Evolutionary conservation across 2,113 vertebrate genomes (phyloP), one percentile per base, ranked within the genome.

Genomic region (Psephotus haematonotus): DNA sequence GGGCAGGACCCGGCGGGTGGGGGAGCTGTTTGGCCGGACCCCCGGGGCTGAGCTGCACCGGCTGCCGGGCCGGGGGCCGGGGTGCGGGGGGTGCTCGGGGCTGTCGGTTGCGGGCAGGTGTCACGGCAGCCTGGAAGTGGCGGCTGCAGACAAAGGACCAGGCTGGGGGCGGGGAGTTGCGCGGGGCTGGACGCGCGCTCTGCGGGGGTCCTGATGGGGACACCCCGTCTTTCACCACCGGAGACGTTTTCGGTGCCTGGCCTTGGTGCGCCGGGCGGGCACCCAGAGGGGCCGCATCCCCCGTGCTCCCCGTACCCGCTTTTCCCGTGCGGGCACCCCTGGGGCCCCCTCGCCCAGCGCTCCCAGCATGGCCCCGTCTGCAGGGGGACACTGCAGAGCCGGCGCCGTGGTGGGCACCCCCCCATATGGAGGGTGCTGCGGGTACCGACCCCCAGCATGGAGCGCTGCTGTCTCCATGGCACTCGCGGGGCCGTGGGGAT

Each of bases 71-170:
- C 35, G 35, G 29, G 33, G 17, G 3, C 31, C 17, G 24, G 23
- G 28, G 13, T 29, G 11, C 28, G n/a, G 77, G 7, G 52, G 13
- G 64, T 80, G 91, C 59, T 82, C 35, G 86, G 49, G 57, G 67
- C 63, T 72, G 83, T 79, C 43, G 62, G 57, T 47, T 64, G 52
- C 63, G 88, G 84, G 90, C 84, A 80, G 90, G 90, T 95, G 95
- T 94, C 95, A 95, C 94, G 63, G 91, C 75, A 94, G 92, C 84
- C 92, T 79, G 78, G 88, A 94, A 90, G 91, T 92, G 91, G 96
- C 80, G 91, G 91, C 93, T 96, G 93, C 88, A 95, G 91, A 96
- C 96, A 96, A 96, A 95, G 96, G 95, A 96, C 94, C 88, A 70
- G 83, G 83, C 83, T 80, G 83, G 83, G 91, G 96, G 96, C 77